These are phyloP conservation scores for Microplitis mediator DNA, from an alignment of 1,140 invertebrate species.

Conservation along the genomic window DNA sequence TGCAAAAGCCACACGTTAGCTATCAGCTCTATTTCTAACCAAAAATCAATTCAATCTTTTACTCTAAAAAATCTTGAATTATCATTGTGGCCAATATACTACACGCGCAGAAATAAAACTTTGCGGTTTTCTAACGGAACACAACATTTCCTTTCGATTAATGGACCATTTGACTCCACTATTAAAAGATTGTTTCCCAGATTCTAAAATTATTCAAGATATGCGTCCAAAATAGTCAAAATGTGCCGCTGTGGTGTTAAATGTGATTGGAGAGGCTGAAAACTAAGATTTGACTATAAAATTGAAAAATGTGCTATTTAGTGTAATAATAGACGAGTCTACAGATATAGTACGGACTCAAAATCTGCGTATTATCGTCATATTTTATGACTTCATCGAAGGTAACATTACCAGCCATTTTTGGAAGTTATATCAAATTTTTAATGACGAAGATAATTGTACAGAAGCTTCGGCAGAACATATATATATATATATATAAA, in stretches of 20 bases:
- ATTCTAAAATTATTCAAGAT: background rate
- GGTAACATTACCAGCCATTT: no score
- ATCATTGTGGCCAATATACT: background rate
- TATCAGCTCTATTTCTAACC: background rate
- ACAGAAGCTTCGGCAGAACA: no score
- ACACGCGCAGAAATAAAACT: constrained; percentile 10
- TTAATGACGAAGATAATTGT: no score
- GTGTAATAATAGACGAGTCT: no score
- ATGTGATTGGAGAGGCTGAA: background rate
- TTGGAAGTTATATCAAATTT: no score
- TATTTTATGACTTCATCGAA: no score
- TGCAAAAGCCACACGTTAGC: background rate
- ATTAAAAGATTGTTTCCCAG: constrained; percentile 2
- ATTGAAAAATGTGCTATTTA: no score
- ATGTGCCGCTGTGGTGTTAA: background rate
- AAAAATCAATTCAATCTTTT: constrained; percentile 1
- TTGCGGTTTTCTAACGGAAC: constrained; percentile 1
- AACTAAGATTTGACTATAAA: background rate
- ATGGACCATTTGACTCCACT: background rate
- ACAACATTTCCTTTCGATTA: constrained; percentile 3
- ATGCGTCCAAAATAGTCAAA: background rate
- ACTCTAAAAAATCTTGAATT: background rate
- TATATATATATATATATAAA: no score
- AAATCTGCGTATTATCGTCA: no score
- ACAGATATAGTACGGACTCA: no score